Percentiles rank a stretch among this genome's conserved stretches.
These are phyloP conservation scores for Meda fulgida DNA, from an alignment of 2,797 vertebrate genomes.

Conservation along the genomic window DNA sequence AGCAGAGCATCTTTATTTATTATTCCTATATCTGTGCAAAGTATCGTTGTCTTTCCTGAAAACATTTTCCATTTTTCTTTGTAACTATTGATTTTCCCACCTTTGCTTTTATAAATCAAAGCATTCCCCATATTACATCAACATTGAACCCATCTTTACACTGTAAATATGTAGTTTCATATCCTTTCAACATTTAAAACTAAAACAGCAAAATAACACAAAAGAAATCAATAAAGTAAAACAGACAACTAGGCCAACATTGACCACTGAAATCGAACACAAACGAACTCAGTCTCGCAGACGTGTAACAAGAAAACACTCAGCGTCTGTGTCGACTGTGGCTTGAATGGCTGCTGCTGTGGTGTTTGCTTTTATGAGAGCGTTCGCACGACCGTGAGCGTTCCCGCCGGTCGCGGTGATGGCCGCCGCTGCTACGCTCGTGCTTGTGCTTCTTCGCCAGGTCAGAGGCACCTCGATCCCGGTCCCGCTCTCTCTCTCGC, in stretches of 20 bases:
- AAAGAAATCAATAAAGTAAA: conserved; percentile 46
- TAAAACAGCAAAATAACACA: conserved; percentile 59
- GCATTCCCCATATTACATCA: conserved; percentile 74
- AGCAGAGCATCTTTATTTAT: conserved; percentile 82
- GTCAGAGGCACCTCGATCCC: conserved; percentile 84
- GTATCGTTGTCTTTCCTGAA: conserved; percentile 79
- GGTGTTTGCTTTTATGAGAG: conserved; percentile 95
- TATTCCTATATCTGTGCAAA: conserved; percentile 86
- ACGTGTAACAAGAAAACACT: conserved; percentile 54
- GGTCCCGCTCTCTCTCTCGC: conserved; percentile 75
- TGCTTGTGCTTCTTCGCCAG: conserved; percentile 96
- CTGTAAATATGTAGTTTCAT: conserved; percentile 79
- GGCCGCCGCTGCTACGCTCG: conserved; percentile 78
- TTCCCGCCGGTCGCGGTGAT: conserved; percentile 90
- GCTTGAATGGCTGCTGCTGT: conserved; percentile 86
- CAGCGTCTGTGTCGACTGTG: conserved; percentile 91
- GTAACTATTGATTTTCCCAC: conserved; percentile 67
- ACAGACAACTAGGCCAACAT: conserved; percentile 34
- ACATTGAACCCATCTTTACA: conserved; percentile 78
- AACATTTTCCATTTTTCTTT: conserved; percentile 43
- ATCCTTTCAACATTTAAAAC: conserved; percentile 77
- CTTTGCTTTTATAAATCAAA: conserved; percentile 86
- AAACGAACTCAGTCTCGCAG: conserved; percentile 1
- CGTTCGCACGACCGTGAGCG: conserved; percentile 93
- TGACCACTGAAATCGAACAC: conserved; percentile 17